phyloP scores from a whole-genome alignment of 2,888 invertebrate genomes.

The Caenorhabditis sp. region DNA sequence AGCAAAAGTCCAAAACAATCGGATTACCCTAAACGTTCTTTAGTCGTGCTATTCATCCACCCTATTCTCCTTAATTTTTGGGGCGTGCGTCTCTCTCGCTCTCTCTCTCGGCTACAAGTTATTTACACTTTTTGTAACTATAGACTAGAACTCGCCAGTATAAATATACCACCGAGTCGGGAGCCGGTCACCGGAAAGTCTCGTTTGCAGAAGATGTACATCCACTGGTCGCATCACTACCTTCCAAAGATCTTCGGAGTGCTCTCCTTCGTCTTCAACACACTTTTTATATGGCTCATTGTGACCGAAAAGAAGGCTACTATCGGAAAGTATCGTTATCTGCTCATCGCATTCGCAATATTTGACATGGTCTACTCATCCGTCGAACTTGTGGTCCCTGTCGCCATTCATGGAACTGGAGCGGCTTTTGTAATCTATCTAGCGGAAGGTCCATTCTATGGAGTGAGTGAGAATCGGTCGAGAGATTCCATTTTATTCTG shows the following conservation, averaged over 20 bases:
- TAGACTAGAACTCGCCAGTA: background rate
- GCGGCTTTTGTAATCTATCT: conserved; percentile 47
- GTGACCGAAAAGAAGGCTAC: conserved; percentile 22
- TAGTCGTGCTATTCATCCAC: background rate
- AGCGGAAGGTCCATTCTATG: conserved; percentile 47
- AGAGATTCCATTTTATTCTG: too few relatives aligned
- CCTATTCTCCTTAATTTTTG: too few relatives aligned
- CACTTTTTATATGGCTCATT: conserved; percentile 25
- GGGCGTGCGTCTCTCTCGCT: too few relatives aligned
- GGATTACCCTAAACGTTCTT: background rate
- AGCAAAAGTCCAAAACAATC: background rate
- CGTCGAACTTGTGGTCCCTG: conserved; percentile 38
- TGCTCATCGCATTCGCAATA: conserved; percentile 40
- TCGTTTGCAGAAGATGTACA: conserved; percentile 19
- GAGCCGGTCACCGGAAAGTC: background rate
- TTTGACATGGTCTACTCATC: conserved; percentile 49
- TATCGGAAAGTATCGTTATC: conserved; percentile 36
- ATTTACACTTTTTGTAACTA: background rate
- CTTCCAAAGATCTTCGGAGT: conserved; percentile 35
- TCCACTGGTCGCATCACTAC: conserved; percentile 47
- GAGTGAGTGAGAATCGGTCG: too few relatives aligned
- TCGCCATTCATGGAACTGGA: conserved; percentile 46
- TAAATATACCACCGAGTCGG: background rate
- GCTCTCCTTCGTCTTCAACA: conserved; percentile 38
- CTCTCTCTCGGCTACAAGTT: background rate